Conservation (phyloP, 2,888 invertebrate species). For the Achlya flavicornis region DNA sequence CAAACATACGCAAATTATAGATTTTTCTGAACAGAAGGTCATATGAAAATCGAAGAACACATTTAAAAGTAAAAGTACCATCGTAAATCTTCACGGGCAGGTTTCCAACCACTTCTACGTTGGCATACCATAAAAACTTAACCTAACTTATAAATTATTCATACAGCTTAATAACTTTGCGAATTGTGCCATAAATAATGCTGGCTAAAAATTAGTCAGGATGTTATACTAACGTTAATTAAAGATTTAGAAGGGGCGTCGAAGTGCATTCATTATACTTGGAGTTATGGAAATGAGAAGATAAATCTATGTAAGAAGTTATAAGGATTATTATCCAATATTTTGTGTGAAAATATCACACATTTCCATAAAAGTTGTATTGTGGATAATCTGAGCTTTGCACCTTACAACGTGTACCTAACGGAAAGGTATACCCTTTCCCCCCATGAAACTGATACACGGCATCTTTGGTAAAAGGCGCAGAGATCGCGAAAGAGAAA, state of each 20-base stretch:
- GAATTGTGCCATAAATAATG: conserved; percentile 38
- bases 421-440: too few species aligned
- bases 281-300: neutral
- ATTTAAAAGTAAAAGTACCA: conserved; percentile 20
- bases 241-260: neutral
- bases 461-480: too few species aligned
- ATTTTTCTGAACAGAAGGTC: conserved; percentile 17
- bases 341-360: neutral
- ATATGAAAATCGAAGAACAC: conserved; percentile 21
- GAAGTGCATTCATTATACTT: neutral
- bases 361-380: neutral
- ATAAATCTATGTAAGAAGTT: neutral
- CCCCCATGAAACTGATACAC: too few species aligned
- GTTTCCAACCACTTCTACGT: neutral
- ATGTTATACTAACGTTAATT: conserved; percentile 16
- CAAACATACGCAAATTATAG: neutral
- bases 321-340: neutral
- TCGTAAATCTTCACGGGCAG: conserved; percentile 30
- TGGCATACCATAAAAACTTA: conserved; percentile 21
- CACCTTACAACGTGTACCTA: too few species aligned
- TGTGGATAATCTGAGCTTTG: too few species aligned
- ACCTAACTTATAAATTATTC: conserved; percentile 40
- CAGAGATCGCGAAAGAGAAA: too few species aligned
- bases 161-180: conserved; percentile 39
- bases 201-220: conserved; percentile 24